A percentile compares a stretch with the other conserved stretches of the same genome.
Conservation (phyloP, 2,113 vertebrate species). For the Gambusia holbrooki region DNA sequence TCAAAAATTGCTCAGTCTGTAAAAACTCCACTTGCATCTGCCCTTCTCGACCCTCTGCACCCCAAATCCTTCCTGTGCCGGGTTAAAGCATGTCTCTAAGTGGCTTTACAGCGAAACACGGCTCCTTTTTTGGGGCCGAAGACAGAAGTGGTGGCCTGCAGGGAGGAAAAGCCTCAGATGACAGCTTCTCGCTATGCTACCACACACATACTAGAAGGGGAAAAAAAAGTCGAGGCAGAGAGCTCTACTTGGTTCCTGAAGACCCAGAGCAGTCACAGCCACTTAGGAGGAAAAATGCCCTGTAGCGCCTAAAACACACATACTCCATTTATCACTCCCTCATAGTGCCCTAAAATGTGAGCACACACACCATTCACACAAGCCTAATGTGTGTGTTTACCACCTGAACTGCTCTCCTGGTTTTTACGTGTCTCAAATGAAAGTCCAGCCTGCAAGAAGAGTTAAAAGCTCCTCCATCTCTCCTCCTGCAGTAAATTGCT, state of each 20-base stretch:
- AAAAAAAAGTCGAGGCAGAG: conserved; percentile 5
- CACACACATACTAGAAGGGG: conserved; percentile 38
- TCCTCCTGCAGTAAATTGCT: conserved; percentile 31
- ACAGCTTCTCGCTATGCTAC: conserved; percentile 56
- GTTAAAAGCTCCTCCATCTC: conserved; percentile 38
- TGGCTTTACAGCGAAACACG: conserved; percentile 45
- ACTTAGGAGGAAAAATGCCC: conserved; percentile 77
- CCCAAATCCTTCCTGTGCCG: background rate
- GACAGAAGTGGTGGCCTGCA: conserved; percentile 41
- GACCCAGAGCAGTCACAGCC: conserved; percentile 76
- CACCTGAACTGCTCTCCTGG: conserved; percentile 21
- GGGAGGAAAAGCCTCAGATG: conserved; percentile 56
- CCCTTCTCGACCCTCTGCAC: background rate
- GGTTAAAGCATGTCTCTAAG: conserved; percentile 30
- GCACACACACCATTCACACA: conserved; percentile 7
- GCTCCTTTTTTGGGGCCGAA: conserved; percentile 30
- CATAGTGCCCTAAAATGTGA: conserved; percentile 43
- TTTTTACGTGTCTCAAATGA: conserved; percentile 54
- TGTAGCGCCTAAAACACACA: conserved; percentile 72
- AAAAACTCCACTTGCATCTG: conserved; percentile 39
- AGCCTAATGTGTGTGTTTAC: conserved; percentile 6
- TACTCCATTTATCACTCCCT: conserved; percentile 71
- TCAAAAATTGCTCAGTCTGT: conserved; percentile 28
- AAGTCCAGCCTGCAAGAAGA: conserved; percentile 36
- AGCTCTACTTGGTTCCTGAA: conserved; percentile 56